phyloP scores from a whole-genome alignment of 2,797 vertebrate species.

The Dryobates pubescens region DNA sequence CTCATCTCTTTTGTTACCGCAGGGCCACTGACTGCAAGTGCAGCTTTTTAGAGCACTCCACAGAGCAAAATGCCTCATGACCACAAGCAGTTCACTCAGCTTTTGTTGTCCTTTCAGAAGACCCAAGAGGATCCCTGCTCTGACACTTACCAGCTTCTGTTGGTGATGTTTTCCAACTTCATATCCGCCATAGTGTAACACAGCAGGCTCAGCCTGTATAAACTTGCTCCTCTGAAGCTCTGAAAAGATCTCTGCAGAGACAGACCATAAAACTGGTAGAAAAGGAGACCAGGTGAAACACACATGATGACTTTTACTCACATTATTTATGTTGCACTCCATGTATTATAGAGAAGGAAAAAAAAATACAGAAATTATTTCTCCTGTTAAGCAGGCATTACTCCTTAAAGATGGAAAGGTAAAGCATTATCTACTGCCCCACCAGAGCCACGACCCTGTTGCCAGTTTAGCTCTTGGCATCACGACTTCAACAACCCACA shows the following conservation, averaged over 20 bases:
- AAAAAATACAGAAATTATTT: not conserved
- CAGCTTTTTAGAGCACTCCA: constrained; percentile 8
- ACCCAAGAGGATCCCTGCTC: not conserved
- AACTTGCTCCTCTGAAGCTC: constrained; percentile 80
- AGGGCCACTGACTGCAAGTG: not conserved
- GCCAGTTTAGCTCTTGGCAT: not conserved
- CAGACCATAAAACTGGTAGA: not conserved
- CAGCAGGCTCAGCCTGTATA: constrained; percentile 85
- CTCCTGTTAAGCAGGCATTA: not conserved
- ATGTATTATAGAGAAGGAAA: not conserved
- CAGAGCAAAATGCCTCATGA: not conserved
- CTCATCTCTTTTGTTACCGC: accelerated
- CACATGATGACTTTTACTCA: not conserved
- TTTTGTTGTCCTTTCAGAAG: not conserved
- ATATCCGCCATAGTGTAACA: constrained; percentile 92
- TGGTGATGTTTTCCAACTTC: constrained; percentile 82
- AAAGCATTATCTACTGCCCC: not conserved
- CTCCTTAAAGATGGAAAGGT: not conserved
- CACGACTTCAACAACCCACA: not conserved
- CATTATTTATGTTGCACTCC: not conserved
- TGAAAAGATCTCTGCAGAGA: constrained; percentile 81
- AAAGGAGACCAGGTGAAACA: not conserved
- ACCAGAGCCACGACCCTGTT: not conserved
- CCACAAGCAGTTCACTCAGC: not conserved
- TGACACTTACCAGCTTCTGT: constrained; percentile 84